Evolutionary conservation across 2,888 invertebrate species (phyloP), one percentile per base, ranked within the genome.

Genomic region (Diarsia rubi): DNA sequence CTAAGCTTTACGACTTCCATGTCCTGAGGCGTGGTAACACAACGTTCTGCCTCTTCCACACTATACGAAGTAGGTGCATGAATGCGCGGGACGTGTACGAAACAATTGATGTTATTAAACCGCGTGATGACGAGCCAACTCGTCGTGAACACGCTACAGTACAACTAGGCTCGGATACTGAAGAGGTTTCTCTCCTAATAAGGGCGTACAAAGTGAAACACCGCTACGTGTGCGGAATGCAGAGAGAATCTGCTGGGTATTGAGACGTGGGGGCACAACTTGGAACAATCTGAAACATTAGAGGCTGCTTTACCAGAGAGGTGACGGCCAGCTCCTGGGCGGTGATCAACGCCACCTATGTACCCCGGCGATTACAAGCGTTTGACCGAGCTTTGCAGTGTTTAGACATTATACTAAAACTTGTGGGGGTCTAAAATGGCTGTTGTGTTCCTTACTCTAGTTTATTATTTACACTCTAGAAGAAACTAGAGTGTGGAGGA

Each of bases 1-100:
- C 59, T 60, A 54, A 72, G 69, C 68, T 72, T 82, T 82, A 74
- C 67, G 75, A 73, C 66, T 78, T 67, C 69, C 77, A 52, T 60
- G 54, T 64, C 65, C 60, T 69, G 45, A 45, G 77, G 80, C 73
- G 71, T 24, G 1, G 14, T n/a, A 12, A 42, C n/a, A 19, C 44
- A 8, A n/a, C 47, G 42, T 21, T 44, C 66, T 59, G 63, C 24
- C 47, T 9, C 14, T n/a, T 4, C 59, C 0, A 19, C 16, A 27
- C 37, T 64, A 49, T 59, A 45, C 14, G 31, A 47, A 42, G 21
- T n/a, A 11, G n/a, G n/a, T n/a, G n/a, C 19, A 57, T 16, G 24
- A 16, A 37, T 42, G 27, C 60, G 54, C 42, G 47, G 62, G 5
- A 59, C 49, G 31, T 42, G 49, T 8, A 54, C 3, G 31, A 60